A percentile compares a stretch with the other conserved stretches of the same genome.
Evolutionary conservation across 1,140 invertebrate species (phyloP).

Genomic region (Pygmarrhopalites habei): DNA sequence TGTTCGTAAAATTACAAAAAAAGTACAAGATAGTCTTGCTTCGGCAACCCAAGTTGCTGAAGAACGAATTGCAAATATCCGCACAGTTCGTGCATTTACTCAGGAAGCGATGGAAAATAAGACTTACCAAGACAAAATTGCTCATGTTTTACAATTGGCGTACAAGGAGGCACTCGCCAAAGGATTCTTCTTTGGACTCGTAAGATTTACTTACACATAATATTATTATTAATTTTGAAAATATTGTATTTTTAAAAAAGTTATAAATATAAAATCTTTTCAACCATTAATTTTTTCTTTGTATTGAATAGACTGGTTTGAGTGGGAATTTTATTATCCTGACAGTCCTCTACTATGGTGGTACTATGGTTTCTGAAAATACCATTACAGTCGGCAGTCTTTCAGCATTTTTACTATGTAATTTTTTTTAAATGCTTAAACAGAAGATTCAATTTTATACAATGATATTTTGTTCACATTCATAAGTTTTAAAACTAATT

Average conservation of each 20-base stretch:
- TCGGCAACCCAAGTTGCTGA: conserved; percentile 75
- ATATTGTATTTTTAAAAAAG: conserved; percentile 42
- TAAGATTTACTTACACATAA: conserved; percentile 48
- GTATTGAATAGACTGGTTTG: conserved; percentile 85
- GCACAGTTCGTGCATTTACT: conserved; percentile 88
- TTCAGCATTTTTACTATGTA: conserved; percentile 86
- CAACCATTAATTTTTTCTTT: too few species aligned
- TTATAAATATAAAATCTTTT: too few species aligned
- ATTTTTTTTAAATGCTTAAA: too few species aligned
- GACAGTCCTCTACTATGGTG: conserved; percentile 88
- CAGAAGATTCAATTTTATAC: too few species aligned
- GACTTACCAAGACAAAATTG: conserved; percentile 61
- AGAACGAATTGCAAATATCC: conserved; percentile 85
- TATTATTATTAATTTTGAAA: not conserved
- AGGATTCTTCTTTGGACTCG: conserved; percentile 85
- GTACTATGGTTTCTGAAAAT: conserved; percentile 72
- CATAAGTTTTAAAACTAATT: too few species aligned
- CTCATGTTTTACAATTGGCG: conserved; percentile 66
- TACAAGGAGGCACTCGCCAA: conserved; percentile 80
- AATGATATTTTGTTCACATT: too few species aligned
- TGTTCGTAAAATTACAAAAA: conserved; percentile 72
- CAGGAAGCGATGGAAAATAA: conserved; percentile 71
- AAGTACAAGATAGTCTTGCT: conserved; percentile 52
- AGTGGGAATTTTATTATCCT: conserved; percentile 87
- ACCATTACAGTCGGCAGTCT: conserved; percentile 80